Base-by-base conservation (phyloP, 2,113 vertebrate genomes). In the Myotis brandtii region DNA sequence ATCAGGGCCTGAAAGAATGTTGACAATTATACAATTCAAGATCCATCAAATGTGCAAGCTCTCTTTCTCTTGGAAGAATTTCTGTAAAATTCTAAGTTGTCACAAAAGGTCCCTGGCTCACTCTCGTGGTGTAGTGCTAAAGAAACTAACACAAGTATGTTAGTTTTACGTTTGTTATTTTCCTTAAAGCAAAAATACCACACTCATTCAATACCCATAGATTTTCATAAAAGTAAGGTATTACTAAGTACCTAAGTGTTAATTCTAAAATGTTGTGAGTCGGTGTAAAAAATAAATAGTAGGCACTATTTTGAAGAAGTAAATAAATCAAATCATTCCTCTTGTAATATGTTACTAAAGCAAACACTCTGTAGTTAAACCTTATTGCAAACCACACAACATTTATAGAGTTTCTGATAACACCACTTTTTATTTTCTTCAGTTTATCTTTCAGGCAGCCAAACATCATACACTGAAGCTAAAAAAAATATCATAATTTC, bases 281-380 rank as follows among this genome's bases (percentile, higher is more conserved):
- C 34, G 46, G 72, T 83, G 8, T 50, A 87, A 90, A 20, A 86
- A 92, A 80, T 56, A 16, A 91, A 80, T 50, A 93, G 46, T 5
- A 48, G 25, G 20, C 9, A 34, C 93, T 91, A 80, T 91, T 83
- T 89, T 76, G 77, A 91, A 82, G 13, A 86, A 86, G 34, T 27
- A 80, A 70, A 69, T 54, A 83, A 86, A 89, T 83, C 12, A 62
- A 67, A 66, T 76, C 11, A 17, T 52, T 56, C 32, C 50, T 94
- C 67, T 32, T 87, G 9, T 88, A 86, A 84, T 46, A 67, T 27
- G 30, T 77, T 62, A 94, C 75, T 56, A 90, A 95, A 54, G 34
- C 56, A 92, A 94, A 93, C 37, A 87, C 46, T 62, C 25, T 21
- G 37, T 8, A 48, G 62, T 62, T 96, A 83, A 94, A 86, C 25